A percentile compares a stretch with the other conserved stretches of the same genome.
Conservation (phyloP, 2,113 vertebrate species). For the Thunnus maccoyii region DNA sequence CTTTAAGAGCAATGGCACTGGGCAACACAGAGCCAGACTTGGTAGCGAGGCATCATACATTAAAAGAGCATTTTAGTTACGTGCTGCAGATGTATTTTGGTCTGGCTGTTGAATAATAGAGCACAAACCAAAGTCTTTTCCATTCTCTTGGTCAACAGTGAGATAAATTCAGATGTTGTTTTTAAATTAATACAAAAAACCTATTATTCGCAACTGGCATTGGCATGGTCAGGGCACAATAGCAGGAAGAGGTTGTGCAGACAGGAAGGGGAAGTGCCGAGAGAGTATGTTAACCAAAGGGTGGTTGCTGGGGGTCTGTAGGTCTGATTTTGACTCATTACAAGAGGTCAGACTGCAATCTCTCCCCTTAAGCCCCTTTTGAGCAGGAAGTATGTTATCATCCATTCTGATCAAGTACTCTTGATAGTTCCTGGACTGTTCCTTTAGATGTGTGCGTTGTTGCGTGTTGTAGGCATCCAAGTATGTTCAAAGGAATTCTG, state of each 20-base stretch:
- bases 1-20: neutral
- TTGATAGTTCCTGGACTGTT: constrained; percentile 39
- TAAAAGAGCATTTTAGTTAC: constrained; percentile 29
- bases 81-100: constrained; percentile 26
- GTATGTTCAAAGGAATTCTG: constrained; percentile 8
- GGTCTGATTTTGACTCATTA: constrained; percentile 34
- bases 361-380: neutral
- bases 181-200: constrained; percentile 65
- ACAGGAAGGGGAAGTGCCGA: constrained; percentile 66
- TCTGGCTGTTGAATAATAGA: constrained; percentile 29
- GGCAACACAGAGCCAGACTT: neutral
- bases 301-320: constrained; percentile 47
- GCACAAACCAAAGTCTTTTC: constrained; percentile 46
- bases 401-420: constrained; percentile 10
- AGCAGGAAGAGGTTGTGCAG: constrained; percentile 78
- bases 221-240: constrained; percentile 77
- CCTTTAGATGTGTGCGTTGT: constrained; percentile 11
- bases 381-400: constrained; percentile 39
- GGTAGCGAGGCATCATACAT: constrained; percentile 1
- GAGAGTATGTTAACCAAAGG: constrained; percentile 42
- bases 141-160: constrained; percentile 54
- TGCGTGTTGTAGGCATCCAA: neutral
- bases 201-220: constrained; percentile 66
- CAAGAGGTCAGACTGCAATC: constrained; percentile 19
- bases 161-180: constrained; percentile 61